These are phyloP conservation scores for Diacarnus erythraeanus DNA, from an alignment of 37 sponge, comb jelly and placozoan species.

Conservation along the genomic window DNA sequence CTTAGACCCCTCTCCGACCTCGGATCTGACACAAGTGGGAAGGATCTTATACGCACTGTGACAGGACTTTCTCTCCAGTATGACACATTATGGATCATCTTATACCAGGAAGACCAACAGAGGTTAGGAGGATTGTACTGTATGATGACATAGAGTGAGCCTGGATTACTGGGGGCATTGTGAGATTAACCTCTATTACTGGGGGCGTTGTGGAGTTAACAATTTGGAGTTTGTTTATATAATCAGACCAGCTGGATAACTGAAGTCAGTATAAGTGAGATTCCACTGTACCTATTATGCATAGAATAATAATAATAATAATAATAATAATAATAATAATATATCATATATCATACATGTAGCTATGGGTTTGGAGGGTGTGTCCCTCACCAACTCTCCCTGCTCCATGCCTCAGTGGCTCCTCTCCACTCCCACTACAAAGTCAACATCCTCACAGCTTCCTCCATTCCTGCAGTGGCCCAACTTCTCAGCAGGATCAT, in stretches of 20 bases:
- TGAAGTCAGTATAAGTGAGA: too few species aligned
- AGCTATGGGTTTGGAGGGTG: slow-evolving; percentile 56
- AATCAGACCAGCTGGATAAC: too few species aligned
- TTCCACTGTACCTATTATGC: not conserved
- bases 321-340: not conserved
- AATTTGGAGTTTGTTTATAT: too few species aligned
- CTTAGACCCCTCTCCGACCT: slow-evolving; percentile 47
- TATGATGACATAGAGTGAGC: not conserved
- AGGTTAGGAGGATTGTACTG: not conserved
- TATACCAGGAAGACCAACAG: slow-evolving; percentile 26
- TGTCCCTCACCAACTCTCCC: slow-evolving; percentile 55
- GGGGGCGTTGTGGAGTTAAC: too few species aligned
- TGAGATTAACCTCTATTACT: too few species aligned
- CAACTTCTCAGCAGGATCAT: slow-evolving; percentile 34
- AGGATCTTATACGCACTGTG: slow-evolving; percentile 15
- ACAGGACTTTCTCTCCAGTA: slow-evolving; percentile 63
- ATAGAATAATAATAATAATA: not conserved
- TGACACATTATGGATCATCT: slow-evolving; percentile 54
- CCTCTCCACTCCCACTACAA: slow-evolving; percentile 24
- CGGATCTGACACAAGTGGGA: slow-evolving; percentile 33
- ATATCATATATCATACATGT: not conserved
- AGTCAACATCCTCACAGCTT: slow-evolving; percentile 25
- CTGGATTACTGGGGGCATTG: too few species aligned
- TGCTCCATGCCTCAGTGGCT: slow-evolving; percentile 64
- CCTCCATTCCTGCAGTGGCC: slow-evolving; percentile 32